phyloP scores from a whole-genome alignment of 2,797 vertebrate genomes.

The Buceros bicornis region DNA sequence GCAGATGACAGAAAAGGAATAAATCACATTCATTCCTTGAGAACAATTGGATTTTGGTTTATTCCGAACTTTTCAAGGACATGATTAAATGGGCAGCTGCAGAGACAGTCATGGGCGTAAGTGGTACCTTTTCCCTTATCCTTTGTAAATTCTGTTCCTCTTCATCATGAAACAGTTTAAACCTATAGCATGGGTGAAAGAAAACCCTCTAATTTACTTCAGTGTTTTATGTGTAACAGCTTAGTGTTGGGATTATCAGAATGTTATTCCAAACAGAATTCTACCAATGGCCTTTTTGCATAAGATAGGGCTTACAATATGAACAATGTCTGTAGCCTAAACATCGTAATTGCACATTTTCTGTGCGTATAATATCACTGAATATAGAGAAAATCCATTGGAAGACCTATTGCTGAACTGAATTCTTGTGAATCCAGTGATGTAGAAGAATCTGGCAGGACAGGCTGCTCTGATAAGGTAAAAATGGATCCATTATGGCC shows the following conservation, averaged over 20 bases:
- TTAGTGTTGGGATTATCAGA: not conserved
- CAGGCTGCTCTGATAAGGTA: not conserved
- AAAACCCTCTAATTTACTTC: not conserved
- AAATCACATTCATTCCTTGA: not conserved
- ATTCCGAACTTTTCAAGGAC: not conserved
- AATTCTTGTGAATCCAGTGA: not conserved
- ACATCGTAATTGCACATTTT: not conserved
- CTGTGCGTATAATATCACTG: not conserved
- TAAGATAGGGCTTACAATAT: not conserved
- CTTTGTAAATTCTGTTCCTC: not conserved
- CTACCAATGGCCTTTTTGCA: not conserved
- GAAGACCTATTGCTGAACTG: not conserved
- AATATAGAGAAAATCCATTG: not conserved
- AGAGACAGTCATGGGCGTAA: not conserved
- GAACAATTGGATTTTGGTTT: not conserved
- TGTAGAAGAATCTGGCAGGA: not conserved
- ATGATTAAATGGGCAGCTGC: not conserved
- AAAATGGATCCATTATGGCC: not conserved
- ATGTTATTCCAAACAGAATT: not conserved
- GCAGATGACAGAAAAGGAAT: not conserved
- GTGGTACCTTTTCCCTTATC: not conserved
- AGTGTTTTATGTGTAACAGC: not conserved
- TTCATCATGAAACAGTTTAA: not conserved
- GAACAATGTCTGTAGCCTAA: not conserved
- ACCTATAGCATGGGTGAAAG: not conserved